Evolutionary conservation across 2,113 vertebrate species (phyloP).

Genomic region (Nanger granti): DNA sequence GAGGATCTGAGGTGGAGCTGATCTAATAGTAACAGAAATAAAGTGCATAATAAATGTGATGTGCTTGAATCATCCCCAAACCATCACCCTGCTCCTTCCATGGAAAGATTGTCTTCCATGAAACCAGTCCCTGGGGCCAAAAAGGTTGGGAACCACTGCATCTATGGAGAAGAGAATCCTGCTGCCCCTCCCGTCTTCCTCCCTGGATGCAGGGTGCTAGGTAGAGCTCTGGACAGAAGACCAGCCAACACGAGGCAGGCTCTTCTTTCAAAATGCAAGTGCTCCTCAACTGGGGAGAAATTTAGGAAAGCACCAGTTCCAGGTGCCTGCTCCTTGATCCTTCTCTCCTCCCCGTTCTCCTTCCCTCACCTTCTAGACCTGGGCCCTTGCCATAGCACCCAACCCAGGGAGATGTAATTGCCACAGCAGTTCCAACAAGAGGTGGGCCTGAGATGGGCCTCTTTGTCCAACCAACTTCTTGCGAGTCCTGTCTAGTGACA

Average conservation of each 20-base stretch:
- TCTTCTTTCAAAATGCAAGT: not conserved
- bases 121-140: not conserved
- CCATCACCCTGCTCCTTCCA: not conserved
- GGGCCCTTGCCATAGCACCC: not conserved
- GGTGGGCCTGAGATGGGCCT: not conserved
- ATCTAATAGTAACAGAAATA: not conserved
- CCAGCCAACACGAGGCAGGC: not conserved
- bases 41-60: not conserved
- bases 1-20: not conserved
- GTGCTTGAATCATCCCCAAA: not conserved
- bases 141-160: not conserved
- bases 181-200: fast-evolving
- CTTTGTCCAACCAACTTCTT: not conserved
- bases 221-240: not conserved
- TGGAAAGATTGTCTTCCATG: not conserved
- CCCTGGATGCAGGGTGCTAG: not conserved
- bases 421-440: not conserved
- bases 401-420: not conserved
- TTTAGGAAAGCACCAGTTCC: not conserved
- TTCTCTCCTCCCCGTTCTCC: not conserved
- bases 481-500: not conserved
- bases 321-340: not conserved
- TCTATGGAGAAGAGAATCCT: not conserved
- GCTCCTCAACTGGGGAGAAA: not conserved
- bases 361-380: not conserved